phyloP scores from a whole-genome alignment of 2,888 invertebrate species.

The Phengaris alcon region DNA sequence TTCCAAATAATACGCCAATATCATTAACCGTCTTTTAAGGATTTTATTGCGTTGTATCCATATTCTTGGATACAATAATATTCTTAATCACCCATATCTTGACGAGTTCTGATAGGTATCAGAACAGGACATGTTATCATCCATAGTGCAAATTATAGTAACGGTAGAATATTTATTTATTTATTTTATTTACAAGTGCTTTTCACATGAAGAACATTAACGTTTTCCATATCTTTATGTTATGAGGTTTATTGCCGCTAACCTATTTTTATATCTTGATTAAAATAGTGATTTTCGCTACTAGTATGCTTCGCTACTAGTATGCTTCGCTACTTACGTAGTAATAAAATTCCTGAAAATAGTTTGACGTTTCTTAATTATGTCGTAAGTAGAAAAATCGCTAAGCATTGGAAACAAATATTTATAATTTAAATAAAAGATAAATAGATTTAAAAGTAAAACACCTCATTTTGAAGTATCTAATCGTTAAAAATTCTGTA shows the following conservation, averaged over 20 bases:
- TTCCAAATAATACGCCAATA: too few species aligned
- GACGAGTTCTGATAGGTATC: too few species aligned
- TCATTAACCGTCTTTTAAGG: too few species aligned
- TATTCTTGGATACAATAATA: too few species aligned
- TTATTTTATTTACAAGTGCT: background rate
- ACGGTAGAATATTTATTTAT: background rate
- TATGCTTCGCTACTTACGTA: background rate
- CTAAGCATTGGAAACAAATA: background rate
- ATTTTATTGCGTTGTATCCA: too few species aligned
- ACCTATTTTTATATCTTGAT: background rate
- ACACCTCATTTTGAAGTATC: too few species aligned
- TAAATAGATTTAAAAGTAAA: too few species aligned
- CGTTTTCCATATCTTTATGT: slow-evolving; percentile 15
- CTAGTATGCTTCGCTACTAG: background rate
- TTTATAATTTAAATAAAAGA: too few species aligned
- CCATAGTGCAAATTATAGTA: background rate
- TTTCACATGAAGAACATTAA: background rate
- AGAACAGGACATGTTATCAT: background rate
- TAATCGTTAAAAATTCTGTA: too few species aligned
- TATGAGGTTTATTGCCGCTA: background rate
- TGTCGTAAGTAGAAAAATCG: background rate
- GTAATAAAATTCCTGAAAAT: background rate
- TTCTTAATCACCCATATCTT: too few species aligned
- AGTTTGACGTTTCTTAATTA: background rate
- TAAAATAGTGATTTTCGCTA: background rate